Base-by-base conservation (phyloP, 1,140 invertebrate species). In the Eulimnadia texana region DNA sequence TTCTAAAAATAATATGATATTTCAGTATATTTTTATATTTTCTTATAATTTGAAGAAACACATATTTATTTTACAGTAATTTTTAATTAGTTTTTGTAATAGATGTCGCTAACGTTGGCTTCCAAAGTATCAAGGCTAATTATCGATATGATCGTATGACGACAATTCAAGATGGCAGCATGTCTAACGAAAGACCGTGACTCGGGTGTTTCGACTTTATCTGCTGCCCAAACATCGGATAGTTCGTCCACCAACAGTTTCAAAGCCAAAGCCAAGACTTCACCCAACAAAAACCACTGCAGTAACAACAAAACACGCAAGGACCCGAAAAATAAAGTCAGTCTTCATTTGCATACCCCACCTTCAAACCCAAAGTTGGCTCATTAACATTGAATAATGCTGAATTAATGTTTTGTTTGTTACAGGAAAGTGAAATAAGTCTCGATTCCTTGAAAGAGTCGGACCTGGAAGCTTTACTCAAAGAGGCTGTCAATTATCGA, bases 401-500 rank as follows among this genome's bases (percentile, higher is more conserved):
- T n/a, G n/a, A n/a, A n/a, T n/a, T n/a, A n/a, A n/a, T n/a, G n/a
- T n/a, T n/a, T n/a, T n/a, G n/a, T n/a, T n/a, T n/a, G n/a, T n/a
- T n/a, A n/a, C 33, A 42, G 33, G 33, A 42, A 16, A 42, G 33
- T 42, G 33, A 42, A 57, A 33, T 57, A 23, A 57, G 28, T 27
- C 27, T 57, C 27, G 55, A 57, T 19, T 22, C 27, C 55, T 33
- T 57, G 6, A 23, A 10, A 28, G 55, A 57, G 33, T 23, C 55
- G 13, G 55, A 57, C n/a, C 28, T 57, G 33, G 27, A 57, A 57
- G 55, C 55, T 13, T 27, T 57, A 16, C 25, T 57, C 27, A 33
- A 57, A 27, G 55, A 57, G 33, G 55, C 33, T 27, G 27, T 57
- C 27, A 27, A 57, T 20, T 57, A 57, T n/a, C 27, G 55, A 23